Percentiles rank a stretch among this genome's conserved stretches.
These are phyloP conservation scores for Pammene aurita DNA, from an alignment of 2,888 invertebrate species.

Conservation along the genomic window DNA sequence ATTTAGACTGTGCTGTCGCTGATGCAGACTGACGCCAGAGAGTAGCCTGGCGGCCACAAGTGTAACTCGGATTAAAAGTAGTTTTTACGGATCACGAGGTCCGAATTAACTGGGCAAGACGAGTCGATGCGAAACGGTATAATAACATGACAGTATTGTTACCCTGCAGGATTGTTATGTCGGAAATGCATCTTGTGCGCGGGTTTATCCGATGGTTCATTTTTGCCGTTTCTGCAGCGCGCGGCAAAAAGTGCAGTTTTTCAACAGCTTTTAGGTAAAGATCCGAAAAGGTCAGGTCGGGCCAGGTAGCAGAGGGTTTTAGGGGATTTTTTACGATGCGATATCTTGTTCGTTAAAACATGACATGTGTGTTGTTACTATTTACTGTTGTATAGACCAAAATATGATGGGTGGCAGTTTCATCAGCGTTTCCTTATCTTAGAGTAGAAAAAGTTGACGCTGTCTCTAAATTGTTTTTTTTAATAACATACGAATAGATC, in stretches of 20 bases:
- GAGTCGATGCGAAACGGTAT: not conserved
- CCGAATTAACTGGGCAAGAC: not conserved
- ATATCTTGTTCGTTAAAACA: constrained; percentile 6
- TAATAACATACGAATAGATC: not conserved
- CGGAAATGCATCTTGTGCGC: constrained; percentile 62
- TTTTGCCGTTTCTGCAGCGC: constrained; percentile 20
- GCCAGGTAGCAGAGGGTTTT: constrained; percentile 29
- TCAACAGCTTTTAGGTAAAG: constrained; percentile 26
- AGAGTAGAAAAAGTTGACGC: too few relatives aligned
- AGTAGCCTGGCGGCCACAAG: too few relatives aligned
- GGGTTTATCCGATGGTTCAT: constrained; percentile 51
- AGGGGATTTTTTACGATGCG: not conserved
- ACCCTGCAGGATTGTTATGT: constrained; percentile 53
- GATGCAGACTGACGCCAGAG: too few relatives aligned
- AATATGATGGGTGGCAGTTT: not conserved
- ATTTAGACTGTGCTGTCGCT: too few relatives aligned
- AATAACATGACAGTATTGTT: constrained; percentile 47
- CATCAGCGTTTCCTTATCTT: not conserved
- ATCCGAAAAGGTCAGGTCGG: constrained; percentile 34
- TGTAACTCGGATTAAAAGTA: not conserved
- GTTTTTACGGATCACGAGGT: not conserved
- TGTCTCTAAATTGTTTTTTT: too few relatives aligned
- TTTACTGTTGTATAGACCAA: not conserved
- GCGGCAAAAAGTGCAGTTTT: constrained; percentile 30
- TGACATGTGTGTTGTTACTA: not conserved